Base-by-base conservation (phyloP, 2,888 invertebrate genomes). In the Lamproptera curius region DNA sequence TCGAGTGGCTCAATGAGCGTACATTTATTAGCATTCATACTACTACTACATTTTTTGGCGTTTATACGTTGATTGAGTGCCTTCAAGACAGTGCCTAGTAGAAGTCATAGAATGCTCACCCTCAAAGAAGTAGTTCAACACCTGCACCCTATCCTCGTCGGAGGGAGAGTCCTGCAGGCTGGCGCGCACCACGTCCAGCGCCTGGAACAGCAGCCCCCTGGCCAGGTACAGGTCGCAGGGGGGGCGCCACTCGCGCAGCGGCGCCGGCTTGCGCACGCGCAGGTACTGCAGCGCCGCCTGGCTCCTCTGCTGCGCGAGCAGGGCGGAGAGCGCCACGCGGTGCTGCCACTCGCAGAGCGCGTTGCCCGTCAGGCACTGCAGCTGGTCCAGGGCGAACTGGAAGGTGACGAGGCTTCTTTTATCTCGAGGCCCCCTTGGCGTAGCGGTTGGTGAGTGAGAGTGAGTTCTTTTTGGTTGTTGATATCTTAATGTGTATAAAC, bases 321-420 rank as follows among this genome's bases (percentile, higher is more conserved):
- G 76, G 0, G 93, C 88, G 3, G 91, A 90, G 3, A 95, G 70
- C 0, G 93, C 91, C 0, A 92, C 89, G 48, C 89, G 88, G 71
- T 95, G 95, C 66, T 95, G 94, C 93, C 94, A 94, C 8, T 90
- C 88, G 16, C 90, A 89, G 11, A 95, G 81, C 15, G 83, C 79
- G 59, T 86, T 81, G 58, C 88, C 87, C 0, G 93, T 89, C 16
- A 90, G 70, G 62, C 93, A 91, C 57, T 93, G 85, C 3, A 94
- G 78, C 56, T 91, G 89, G 57, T 90, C 89, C 45, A 93, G 78
- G 0, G 93, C 92, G 54, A 91, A 91, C 91, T 92, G 76, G 26
- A 48, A 50, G 23, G 10, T n/a, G n/a, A n/a, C n/a, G n/a, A n/a
- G n/a, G n/a, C n/a, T n/a, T n/a, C n/a, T n/a, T n/a, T n/a, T n/a